Conservation (phyloP, 2,888 invertebrate genomes). For the Cephus spinipes region DNA sequence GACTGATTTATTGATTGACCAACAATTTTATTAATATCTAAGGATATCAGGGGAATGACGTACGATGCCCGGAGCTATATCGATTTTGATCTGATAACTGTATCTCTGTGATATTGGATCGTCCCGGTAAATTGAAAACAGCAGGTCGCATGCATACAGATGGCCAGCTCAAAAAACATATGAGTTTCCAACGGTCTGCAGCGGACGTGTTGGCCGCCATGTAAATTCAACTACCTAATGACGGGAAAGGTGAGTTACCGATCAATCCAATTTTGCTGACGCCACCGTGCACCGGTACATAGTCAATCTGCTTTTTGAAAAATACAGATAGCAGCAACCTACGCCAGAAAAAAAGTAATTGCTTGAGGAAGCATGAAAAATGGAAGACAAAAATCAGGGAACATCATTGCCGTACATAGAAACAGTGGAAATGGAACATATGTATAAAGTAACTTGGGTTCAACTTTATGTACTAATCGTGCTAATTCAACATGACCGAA, state of each 20-base stretch:
- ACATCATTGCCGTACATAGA: neutral
- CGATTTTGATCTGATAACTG: neutral
- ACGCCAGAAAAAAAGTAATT: neutral
- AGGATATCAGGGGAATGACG: no score
- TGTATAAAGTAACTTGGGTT: neutral
- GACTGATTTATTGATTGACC: neutral
- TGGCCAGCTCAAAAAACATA: neutral
- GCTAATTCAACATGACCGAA: neutral
- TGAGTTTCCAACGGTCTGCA: neutral
- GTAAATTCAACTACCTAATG: constrained; percentile 6
- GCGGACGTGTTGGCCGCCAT: neutral
- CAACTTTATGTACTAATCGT: neutral
- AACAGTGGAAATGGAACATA: neutral
- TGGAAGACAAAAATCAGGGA: neutral
- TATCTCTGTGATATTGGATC: neutral
- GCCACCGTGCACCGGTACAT: neutral
- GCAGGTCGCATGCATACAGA: neutral
- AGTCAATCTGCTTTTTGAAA: neutral
- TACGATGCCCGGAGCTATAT: neutral
- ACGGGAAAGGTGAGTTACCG: constrained; percentile 8
- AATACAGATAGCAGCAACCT: neutral
- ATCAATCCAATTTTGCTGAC: constrained; percentile 1
- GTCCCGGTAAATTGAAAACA: neutral
- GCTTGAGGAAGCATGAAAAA: neutral
- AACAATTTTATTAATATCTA: no score